A percentile compares a stretch with the other conserved stretches of the same genome.
These are phyloP conservation scores for Chrysolina haemoptera DNA, from an alignment of 2,888 invertebrate species.

Conservation along the genomic window DNA sequence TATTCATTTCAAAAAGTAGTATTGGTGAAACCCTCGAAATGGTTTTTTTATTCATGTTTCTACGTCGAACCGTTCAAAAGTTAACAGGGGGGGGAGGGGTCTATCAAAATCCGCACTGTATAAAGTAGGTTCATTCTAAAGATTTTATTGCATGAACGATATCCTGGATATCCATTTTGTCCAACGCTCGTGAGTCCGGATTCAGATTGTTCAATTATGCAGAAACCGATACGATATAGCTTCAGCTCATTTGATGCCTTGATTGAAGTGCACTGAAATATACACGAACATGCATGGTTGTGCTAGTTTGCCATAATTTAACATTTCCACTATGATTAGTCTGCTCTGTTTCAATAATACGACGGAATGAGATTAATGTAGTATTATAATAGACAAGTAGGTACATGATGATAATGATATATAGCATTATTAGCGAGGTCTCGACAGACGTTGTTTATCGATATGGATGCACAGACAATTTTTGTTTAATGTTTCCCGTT, in stretches of 20 bases:
- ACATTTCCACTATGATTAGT: conserved; percentile 8
- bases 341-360: background rate
- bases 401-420: background rate
- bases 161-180: background rate
- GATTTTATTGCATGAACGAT: background rate
- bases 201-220: conserved; percentile 18
- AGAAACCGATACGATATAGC: conserved; percentile 5
- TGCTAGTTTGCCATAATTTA: conserved; percentile 5
- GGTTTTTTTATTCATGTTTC: no score
- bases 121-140: no score
- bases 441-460: no score
- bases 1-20: no score
- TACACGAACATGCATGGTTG: background rate
- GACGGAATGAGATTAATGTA: background rate
- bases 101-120: no score
- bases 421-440: background rate
- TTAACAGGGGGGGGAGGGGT: no score
- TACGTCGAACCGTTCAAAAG: no score
- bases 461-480: no score
- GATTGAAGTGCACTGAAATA: conserved; percentile 19
- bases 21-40: no score
- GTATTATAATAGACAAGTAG: conserved; percentile 1
- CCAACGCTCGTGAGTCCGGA: background rate
- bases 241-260: conserved; percentile 5
- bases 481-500: no score